Conservation (phyloP, 2,113 vertebrate species). For the Phaethon lepturus region DNA sequence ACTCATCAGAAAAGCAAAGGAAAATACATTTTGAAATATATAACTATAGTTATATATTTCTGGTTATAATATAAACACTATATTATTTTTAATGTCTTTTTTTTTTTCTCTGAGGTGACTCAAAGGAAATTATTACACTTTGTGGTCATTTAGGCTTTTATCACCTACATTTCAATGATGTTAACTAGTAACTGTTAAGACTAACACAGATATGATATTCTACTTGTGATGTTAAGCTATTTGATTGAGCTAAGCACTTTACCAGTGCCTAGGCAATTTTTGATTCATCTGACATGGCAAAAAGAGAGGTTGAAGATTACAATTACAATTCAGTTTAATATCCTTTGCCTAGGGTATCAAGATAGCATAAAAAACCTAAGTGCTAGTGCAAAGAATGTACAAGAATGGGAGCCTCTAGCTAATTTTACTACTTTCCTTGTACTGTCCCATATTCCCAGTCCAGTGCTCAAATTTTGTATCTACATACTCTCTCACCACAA, state of each 20-base stretch:
- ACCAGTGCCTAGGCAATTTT: neutral
- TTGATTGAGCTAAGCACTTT: neutral
- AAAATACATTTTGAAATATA: neutral
- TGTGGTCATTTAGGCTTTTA: neutral
- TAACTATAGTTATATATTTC: neutral
- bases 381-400: neutral
- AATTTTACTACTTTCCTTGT: neutral
- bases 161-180: neutral
- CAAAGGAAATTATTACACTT: neutral
- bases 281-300: neutral
- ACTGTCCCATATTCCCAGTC: neutral
- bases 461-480: neutral
- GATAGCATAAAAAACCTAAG: neutral
- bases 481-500: neutral
- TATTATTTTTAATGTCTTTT: neutral
- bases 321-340: neutral
- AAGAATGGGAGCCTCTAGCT: fast-evolving
- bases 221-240: neutral
- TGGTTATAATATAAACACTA: neutral
- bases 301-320: neutral
- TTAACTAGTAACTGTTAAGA: neutral
- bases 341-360: neutral
- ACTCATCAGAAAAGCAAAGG: neutral
- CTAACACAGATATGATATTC: neutral
- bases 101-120: fast-evolving